Base-by-base conservation (phyloP, 2,113 vertebrate genomes). In the Petaurus breviceps region DNA sequence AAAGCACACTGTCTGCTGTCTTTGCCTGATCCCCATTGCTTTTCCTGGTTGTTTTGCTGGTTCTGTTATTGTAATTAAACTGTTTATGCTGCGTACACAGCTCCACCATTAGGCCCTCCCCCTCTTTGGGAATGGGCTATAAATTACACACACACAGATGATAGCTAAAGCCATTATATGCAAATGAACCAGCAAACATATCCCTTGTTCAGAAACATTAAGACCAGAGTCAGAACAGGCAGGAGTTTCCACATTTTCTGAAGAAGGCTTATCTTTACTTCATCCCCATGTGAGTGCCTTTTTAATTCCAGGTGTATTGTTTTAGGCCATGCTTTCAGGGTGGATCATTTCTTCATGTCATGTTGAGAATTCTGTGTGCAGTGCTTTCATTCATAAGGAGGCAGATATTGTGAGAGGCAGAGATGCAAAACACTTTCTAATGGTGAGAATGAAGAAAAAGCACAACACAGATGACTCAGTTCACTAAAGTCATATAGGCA, bases 241-340 rank as follows among this genome's bases (percentile, higher is more conserved):
- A 51, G 37, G 37, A 47, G 55, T 96, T 31, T 25, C 51, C 8
- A n/a, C 68, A 89, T 94, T 95, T 95, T 51, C 19, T 52, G 61
- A 96, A 50, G 93, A 98, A 0, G 94, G 51, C 47, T 93, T 92
- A 97, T 22, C 52, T 98, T 97, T 96, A 22, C 54, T 96, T 53
- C 93, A 51, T 92, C 14, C 77, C 43, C 96, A 0, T 90, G 53
- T 90, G 84, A 92, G 53, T 93, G 91, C 95, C 84, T 95, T 97
- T 97, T 98, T 97, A 11, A 97, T 94, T 95, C 50, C 94, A 90
- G 50, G 24, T 61, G 53, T 92, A 3, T 23, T 55, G 23, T 90
- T 94, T 95, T 37, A 96, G 31, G 95, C 31, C 25, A 77, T 50
- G 37, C 0, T 97, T 31, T 95, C 90, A 94, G 52, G 89, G 96